Base-by-base conservation (phyloP, 2,113 vertebrate species). In the Epinephelus moara region DNA sequence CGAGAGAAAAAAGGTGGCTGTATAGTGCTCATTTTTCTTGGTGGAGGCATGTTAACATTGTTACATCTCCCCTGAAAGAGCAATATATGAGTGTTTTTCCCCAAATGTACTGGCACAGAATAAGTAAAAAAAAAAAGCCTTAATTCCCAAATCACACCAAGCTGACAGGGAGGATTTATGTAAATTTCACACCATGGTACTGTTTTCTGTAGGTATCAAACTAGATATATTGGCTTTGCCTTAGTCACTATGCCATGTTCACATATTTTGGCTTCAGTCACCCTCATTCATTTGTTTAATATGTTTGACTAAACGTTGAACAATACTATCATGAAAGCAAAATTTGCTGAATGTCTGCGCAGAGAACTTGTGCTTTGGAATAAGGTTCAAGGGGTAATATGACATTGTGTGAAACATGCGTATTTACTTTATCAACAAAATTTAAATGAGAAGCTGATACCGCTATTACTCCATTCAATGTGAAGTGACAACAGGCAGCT, bases 171-270 rank as follows among this genome's bases (percentile, higher is more conserved):
- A 42, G 30, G 57, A 42, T 67, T 76, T 60, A 63, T 69, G 17
- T 57, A 47, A 62, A 74, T 88, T 60, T 61, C 15, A 55, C n/a
- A 50, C 18, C 49, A 17, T 61, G 21, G 21, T 23, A 50, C n/a
- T 21, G 21, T 40, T 63, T 42, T 55, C 27, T 50, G 9, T 33
- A 37, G 25, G 12, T 27, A 9, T 52, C 21, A 50, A 61, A 71
- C 1, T n/a, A 19, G 7, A 30, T 23, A 27, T 45, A 49, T 33
- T 52, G 63, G 21, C 30, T 30, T 63, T 18, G 12, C 25, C 70
- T 45, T 4, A 61, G n/a, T 57, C 19, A 57, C 52, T 40, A 23
- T 60, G 8, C 59, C 4, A 18, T 45, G 7, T 25, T 79, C 6
- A 12, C 21, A 61, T 27, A 30, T 21, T 53, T 17, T 37, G 3